phyloP scores from a whole-genome alignment of 2,888 invertebrate species.

The Drosophila mimetica region DNA sequence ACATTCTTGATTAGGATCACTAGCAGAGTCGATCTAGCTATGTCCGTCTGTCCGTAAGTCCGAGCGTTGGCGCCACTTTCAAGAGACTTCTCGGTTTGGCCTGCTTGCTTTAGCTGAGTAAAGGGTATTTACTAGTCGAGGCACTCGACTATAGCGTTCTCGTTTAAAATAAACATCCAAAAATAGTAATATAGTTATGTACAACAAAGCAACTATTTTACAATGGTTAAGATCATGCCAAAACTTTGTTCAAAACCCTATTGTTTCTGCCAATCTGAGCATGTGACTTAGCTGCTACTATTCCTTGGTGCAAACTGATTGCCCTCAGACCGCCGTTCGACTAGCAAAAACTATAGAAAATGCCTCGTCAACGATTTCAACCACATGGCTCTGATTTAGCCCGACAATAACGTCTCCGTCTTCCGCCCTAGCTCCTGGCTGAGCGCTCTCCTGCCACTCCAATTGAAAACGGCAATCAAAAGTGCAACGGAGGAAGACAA shows the following conservation, averaged over 20 bases:
- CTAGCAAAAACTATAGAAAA: slow-evolving; percentile 15
- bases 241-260: background rate
- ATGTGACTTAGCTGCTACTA: background rate
- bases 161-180: too few species aligned
- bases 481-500: slow-evolving; percentile 70
- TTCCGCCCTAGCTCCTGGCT: slow-evolving; percentile 2
- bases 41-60: too few species aligned
- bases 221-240: too few species aligned
- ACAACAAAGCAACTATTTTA: too few species aligned
- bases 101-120: too few species aligned
- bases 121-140: too few species aligned
- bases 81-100: too few species aligned
- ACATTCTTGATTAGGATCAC: too few species aligned
- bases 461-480: slow-evolving; percentile 69
- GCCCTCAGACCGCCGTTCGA: slow-evolving; percentile 1
- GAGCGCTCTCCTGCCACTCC: slow-evolving; percentile 46
- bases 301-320: slow-evolving; percentile 34
- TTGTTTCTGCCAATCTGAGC: background rate
- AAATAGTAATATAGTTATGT: too few species aligned
- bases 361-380: slow-evolving; percentile 50
- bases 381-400: slow-evolving; percentile 45
- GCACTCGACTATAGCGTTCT: too few species aligned
- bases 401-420: slow-evolving; percentile 1
- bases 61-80: too few species aligned
- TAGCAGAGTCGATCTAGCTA: too few species aligned